Base-by-base conservation (phyloP, 2,113 vertebrate species). In the Catharus minimus region DNA sequence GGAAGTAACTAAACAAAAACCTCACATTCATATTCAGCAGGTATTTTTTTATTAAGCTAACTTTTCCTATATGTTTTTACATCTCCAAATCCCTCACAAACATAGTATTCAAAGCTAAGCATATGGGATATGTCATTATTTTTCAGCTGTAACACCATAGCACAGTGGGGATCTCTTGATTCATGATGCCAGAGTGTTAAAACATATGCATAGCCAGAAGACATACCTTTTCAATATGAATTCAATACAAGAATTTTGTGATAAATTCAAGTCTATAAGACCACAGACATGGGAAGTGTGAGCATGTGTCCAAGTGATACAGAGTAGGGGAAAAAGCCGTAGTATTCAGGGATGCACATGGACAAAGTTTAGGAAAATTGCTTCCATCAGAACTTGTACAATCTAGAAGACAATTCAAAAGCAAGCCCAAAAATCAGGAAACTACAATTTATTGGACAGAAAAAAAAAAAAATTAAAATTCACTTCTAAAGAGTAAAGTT, bases 261-360 rank as follows among this genome's bases (percentile, higher is more conserved):
- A 64, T 30, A 23, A 18, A 32, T 46, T 41, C 20, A 77, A 64
- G 19, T 39, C 38, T 27, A 7, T 12, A 24, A 83, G 13, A 32
- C 19, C 32, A 44, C 33, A 56, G 13, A 41, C 8, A 22, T 3
- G 8, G 7, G 11, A 61, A 84, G 30, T 49, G 44, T 0, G 2
- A 83, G 11, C 20, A 38, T 7, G 13, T 43, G 30, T 39, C 24
- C 55, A 73, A 65, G 20, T 52, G 36, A 74, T 13, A 5, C 7
- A 43, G 20, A 39, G 10, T 39, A 47, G 26, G 23, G 6, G 18
- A 15, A 89, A 84, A 81, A 92, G 12, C 9, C 47, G 10, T 13
- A n/a, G 10, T 15, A 7, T 52, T 11, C 21, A 36, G 21, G 0
- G 0, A 18, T 18, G n/a, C 15, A 47, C 7, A 68, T 16, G n/a